phyloP scores from a whole-genome alignment of 2,113 vertebrate species.

The Apaloderma vittatum region DNA sequence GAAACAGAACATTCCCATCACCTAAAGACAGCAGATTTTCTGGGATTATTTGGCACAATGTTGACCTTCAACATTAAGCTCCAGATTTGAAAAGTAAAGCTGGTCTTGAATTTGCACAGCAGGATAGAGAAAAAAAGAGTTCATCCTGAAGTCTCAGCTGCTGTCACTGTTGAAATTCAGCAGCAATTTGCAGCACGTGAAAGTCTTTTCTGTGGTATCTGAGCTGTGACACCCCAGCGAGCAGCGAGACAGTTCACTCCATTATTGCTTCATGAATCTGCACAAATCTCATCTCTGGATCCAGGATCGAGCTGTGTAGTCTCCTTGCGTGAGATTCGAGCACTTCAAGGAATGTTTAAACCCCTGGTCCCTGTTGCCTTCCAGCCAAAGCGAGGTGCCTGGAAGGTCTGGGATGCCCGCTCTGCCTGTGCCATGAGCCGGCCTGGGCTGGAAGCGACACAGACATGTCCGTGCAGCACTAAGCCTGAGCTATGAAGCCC shows the following conservation, averaged over 20 bases:
- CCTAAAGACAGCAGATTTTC: conserved; percentile 17
- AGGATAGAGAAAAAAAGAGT: neutral
- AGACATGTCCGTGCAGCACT: neutral
- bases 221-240: neutral
- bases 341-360: neutral
- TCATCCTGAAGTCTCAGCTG: conserved; percentile 15
- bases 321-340: neutral
- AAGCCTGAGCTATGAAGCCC: neutral
- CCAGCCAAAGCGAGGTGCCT: neutral
- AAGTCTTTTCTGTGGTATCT: neutral
- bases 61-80: neutral
- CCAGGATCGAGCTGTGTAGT: neutral
- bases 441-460: neutral
- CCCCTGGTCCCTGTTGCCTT: neutral
- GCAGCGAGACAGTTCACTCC: neutral
- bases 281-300: neutral
- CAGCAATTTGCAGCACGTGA: neutral
- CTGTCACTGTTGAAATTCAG: neutral
- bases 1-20: neutral
- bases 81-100: conserved; percentile 27
- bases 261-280: neutral
- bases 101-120: conserved; percentile 25
- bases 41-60: conserved; percentile 12
- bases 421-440: neutral
- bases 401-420: neutral